These are phyloP conservation scores for Okamejei kenojei DNA, from an alignment of 2,797 vertebrate species.

Conservation along the genomic window DNA sequence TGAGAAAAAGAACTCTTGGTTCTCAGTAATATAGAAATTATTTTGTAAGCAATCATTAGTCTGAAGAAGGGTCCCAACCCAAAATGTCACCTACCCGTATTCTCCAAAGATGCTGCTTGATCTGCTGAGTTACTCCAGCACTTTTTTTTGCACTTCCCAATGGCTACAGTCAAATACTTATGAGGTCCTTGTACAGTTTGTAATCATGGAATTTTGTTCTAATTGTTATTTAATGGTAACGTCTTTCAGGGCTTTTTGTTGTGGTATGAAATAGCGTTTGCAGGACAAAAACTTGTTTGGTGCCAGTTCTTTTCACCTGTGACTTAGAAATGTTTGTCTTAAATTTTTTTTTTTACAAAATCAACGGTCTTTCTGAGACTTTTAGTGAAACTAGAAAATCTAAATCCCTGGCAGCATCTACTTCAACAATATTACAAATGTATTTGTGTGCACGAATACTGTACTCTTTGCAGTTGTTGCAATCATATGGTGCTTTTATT, in stretches of 20 bases:
- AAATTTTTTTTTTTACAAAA: conserved; percentile 46
- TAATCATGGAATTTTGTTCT: neutral
- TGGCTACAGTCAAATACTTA: neutral
- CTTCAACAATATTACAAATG: conserved; percentile 57
- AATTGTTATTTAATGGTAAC: neutral
- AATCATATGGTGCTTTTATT: conserved; percentile 60
- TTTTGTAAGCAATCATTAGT: too few relatives aligned
- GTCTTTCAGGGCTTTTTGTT: neutral
- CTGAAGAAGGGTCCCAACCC: too few relatives aligned
- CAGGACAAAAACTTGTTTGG: neutral
- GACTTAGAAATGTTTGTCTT: conserved; percentile 43
- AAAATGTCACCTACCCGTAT: too few relatives aligned
- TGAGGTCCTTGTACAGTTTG: neutral
- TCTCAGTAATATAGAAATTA: neutral
- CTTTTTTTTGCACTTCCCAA: too few relatives aligned
- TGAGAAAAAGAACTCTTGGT: neutral
- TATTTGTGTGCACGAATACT: conserved; percentile 53
- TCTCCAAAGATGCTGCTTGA: too few relatives aligned
- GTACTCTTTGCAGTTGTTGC: conserved; percentile 63
- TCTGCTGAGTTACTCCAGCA: too few relatives aligned
- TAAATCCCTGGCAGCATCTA: conserved; percentile 53
- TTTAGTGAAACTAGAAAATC: conserved; percentile 59
- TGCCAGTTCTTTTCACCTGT: conserved; percentile 47
- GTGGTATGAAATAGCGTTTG: neutral
- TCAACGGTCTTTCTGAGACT: conserved; percentile 55